Percentiles rank a stretch among this genome's conserved stretches.
These are phyloP conservation scores for Daboia siamensis DNA, from an alignment of 2,113 vertebrate genomes.

Conservation along the genomic window DNA sequence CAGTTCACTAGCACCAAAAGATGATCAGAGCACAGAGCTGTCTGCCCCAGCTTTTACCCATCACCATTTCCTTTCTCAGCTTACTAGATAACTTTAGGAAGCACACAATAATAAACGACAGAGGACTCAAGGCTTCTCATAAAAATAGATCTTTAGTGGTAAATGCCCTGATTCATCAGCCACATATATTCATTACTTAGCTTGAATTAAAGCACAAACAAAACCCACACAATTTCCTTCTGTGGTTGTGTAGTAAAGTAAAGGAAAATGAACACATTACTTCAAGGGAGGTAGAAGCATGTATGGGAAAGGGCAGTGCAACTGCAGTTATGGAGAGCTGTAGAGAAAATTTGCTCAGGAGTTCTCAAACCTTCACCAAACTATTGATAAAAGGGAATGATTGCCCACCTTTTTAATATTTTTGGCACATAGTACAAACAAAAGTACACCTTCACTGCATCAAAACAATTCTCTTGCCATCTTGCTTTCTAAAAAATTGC, in stretches of 20 bases:
- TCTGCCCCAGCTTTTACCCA: not conserved
- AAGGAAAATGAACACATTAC: not conserved
- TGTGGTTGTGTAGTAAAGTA: not conserved
- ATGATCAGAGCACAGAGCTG: not conserved
- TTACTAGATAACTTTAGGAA: not conserved
- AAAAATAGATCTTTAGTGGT: not conserved
- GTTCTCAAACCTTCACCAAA: not conserved
- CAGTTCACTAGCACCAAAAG: not conserved
- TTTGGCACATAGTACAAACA: not conserved
- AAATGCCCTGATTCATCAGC: not conserved
- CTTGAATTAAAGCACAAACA: not conserved
- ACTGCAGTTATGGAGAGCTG: not conserved
- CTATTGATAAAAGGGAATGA: not conserved
- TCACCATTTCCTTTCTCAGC: not conserved
- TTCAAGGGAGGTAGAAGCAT: not conserved
- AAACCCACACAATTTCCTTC: not conserved
- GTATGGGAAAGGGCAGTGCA: not conserved
- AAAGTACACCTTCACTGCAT: not conserved
- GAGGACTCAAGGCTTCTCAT: not conserved
- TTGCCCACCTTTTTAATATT: not conserved
- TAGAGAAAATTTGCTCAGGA: not conserved
- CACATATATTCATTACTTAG: not conserved
- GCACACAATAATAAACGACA: not conserved
- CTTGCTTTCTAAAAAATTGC: not conserved
- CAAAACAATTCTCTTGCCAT: not conserved